Evolutionary conservation across 2,888 invertebrate species (phyloP).

Genomic region (Boloria euphrosyne): DNA sequence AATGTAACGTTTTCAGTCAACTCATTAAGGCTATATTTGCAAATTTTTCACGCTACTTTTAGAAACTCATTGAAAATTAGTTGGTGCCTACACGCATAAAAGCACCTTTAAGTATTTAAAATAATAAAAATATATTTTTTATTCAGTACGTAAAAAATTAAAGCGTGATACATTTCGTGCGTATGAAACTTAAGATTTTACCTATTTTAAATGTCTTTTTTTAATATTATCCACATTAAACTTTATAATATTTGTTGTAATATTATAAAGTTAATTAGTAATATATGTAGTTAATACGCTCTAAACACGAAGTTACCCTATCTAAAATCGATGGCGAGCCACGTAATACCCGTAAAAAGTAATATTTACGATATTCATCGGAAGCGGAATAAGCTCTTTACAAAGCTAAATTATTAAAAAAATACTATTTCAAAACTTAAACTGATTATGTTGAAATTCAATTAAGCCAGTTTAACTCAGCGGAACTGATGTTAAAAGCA

Average conservation of each 20-base stretch:
- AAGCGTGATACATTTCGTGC: background rate
- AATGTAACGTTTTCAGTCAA: slow-evolving; percentile 13
- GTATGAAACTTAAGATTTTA: too few species aligned
- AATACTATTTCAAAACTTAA: background rate
- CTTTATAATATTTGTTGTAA: background rate
- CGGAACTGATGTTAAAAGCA: slow-evolving; percentile 21
- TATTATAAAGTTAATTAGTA: too few species aligned
- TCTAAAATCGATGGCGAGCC: background rate
- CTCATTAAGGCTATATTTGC: slow-evolving; percentile 30
- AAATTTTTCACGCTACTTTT: slow-evolving; percentile 32
- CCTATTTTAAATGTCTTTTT: too few species aligned
- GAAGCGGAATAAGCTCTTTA: background rate
- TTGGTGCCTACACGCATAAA: background rate
- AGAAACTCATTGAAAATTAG: slow-evolving; percentile 34
- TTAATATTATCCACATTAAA: background rate
- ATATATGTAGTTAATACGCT: background rate
- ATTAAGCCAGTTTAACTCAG: slow-evolving; percentile 20
- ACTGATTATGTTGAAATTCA: slow-evolving; percentile 8
- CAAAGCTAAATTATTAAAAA: background rate
- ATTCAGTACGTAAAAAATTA: background rate
- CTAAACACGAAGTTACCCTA: slow-evolving; percentile 13
- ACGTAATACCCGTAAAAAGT: background rate
- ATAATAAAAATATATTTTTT: slow-evolving; percentile 2
- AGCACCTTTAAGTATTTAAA: background rate
- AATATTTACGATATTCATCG: background rate